Conservation (phyloP, 2,113 vertebrate genomes). For the Podocnemis expansa region DNA sequence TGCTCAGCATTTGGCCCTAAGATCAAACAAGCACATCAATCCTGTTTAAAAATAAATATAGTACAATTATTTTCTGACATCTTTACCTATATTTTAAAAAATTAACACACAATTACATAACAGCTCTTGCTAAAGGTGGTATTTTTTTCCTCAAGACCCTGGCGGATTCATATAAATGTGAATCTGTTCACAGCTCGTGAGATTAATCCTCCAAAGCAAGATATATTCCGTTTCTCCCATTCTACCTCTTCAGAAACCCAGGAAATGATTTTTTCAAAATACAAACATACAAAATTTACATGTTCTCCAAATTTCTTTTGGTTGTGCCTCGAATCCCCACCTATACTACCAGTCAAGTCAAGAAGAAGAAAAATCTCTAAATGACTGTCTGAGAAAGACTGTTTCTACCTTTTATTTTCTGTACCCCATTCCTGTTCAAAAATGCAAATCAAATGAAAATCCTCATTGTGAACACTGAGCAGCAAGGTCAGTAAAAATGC, state of each 20-base stretch:
- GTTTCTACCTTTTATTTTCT: neutral
- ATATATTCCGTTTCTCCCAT: neutral
- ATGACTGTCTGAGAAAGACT: neutral
- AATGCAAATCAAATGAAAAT: neutral
- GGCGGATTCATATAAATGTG: slow-evolving; percentile 4
- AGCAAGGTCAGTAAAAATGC: neutral
- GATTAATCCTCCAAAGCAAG: neutral
- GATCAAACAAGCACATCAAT: neutral
- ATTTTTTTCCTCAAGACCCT: fast-evolving
- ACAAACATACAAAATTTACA: neutral
- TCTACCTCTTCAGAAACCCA: neutral
- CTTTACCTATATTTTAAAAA: neutral
- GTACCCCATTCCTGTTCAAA: neutral
- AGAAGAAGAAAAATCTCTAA: neutral
- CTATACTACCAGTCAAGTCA: neutral
- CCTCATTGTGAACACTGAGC: neutral
- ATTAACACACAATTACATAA: slow-evolving; percentile 13
- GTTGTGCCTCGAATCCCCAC: neutral
- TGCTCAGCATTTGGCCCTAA: neutral
- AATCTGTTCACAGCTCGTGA: neutral
- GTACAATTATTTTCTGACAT: neutral
- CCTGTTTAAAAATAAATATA: neutral
- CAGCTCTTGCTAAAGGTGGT: neutral
- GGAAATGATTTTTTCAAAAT: neutral
- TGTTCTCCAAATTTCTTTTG: neutral